Evolutionary conservation across 2,888 invertebrate species (phyloP).

Genomic region (Listrodromus nycthemerus): DNA sequence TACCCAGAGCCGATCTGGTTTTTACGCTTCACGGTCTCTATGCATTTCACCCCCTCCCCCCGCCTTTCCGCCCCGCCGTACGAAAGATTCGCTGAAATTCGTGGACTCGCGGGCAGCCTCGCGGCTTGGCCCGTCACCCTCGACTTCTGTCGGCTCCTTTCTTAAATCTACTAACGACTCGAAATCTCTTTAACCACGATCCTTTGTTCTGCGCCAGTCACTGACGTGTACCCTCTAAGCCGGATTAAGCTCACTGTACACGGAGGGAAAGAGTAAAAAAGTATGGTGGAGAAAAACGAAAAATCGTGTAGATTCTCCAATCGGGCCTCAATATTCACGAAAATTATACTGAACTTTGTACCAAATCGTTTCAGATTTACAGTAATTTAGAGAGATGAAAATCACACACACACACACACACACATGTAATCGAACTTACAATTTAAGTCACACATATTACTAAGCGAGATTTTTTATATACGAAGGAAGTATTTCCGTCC

Average conservation of each 20-base stretch:
- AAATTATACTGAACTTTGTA: no score
- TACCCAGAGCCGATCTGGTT: slow-evolving; percentile 52
- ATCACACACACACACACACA: no score
- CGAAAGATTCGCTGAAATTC: slow-evolving; percentile 15
- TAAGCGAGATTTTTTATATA: no score
- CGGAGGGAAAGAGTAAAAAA: background rate
- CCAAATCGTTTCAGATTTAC: no score
- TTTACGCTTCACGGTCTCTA: slow-evolving; percentile 50
- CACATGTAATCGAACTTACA: no score
- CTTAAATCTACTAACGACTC: slow-evolving; percentile 70
- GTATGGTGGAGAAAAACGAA: background rate
- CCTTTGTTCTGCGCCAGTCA: slow-evolving; percentile 26
- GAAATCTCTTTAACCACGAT: slow-evolving; percentile 72
- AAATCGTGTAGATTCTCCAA: background rate
- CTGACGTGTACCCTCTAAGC: slow-evolving; percentile 71
- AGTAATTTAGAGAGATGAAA: no score
- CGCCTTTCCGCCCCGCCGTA: background rate
- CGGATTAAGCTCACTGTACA: slow-evolving; percentile 70
- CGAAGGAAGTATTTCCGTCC: no score
- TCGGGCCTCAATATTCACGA: no score
- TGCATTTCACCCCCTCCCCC: slow-evolving; percentile 10
- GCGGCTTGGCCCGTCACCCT: background rate
- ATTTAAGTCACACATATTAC: no score
- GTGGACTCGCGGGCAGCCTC: slow-evolving; percentile 9
- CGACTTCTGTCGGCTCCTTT: slow-evolving; percentile 1